Evolutionary conservation across 2,888 invertebrate genomes (phyloP).

Genomic region (Lumbricus terrestris): DNA sequence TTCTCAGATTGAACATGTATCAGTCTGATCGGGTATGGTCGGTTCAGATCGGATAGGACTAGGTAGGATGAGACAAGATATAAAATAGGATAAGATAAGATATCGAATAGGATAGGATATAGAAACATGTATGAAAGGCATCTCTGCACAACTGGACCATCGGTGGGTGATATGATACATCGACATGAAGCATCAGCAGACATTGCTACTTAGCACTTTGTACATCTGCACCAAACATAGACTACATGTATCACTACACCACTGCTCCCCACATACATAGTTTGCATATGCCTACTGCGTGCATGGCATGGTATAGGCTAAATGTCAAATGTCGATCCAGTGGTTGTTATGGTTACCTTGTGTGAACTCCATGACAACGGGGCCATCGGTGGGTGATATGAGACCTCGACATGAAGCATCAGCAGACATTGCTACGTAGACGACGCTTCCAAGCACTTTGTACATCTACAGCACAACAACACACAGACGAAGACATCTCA

Average conservation of each 20-base stretch:
- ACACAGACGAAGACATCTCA: not conserved
- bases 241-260: not conserved
- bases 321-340: too few species aligned
- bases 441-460: conserved; percentile 51
- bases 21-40: too few species aligned
- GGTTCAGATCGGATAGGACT: too few species aligned
- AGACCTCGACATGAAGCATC: conserved; percentile 59
- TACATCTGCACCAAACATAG: conserved; percentile 49
- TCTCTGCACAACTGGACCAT: conserved; percentile 81
- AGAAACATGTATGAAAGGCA: too few species aligned
- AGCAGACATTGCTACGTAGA: conserved; percentile 58
- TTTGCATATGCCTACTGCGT: too few species aligned
- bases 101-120: too few species aligned
- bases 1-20: too few species aligned
- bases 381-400: conserved; percentile 84
- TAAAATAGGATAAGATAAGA: too few species aligned
- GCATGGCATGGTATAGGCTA: too few species aligned
- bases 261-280: too few species aligned
- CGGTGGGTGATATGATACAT: conserved; percentile 76
- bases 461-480: conserved; percentile 51
- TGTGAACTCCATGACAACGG: conserved; percentile 78
- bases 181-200: conserved; percentile 57
- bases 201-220: conserved; percentile 57
- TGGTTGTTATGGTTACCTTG: conserved; percentile 65
- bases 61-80: too few species aligned